Conservation (phyloP, 1,140 invertebrate species). For the Papilio machaon region DNA sequence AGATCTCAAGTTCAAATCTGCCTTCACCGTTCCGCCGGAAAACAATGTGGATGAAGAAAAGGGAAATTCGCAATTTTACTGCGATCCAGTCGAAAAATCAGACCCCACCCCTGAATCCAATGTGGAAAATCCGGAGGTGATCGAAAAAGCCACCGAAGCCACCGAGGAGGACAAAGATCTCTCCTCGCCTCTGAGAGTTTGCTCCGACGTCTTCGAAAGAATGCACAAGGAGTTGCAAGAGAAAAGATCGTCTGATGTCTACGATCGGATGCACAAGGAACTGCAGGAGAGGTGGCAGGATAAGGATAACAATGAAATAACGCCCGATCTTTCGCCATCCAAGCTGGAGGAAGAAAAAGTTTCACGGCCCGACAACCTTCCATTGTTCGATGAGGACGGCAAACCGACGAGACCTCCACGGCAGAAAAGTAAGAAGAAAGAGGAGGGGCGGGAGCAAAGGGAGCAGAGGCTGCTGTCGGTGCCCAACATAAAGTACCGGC, state of each 20-base stretch:
- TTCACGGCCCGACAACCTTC: constrained; percentile 84
- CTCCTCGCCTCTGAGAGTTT: constrained; percentile 58
- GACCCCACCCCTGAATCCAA: constrained; percentile 48
- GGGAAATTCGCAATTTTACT: constrained; percentile 78
- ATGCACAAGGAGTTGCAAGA: constrained; percentile 70
- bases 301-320: constrained; percentile 52
- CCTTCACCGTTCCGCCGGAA: constrained; percentile 80
- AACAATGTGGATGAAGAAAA: constrained; percentile 67
- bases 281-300: constrained; percentile 71
- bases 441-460: constrained; percentile 73
- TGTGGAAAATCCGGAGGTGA: constrained; percentile 54
- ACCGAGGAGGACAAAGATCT: constrained; percentile 52
- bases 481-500: constrained; percentile 88
- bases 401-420: constrained; percentile 84
- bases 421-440: constrained; percentile 82
- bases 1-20: constrained; percentile 89
- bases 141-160: constrained; percentile 50
- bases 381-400: constrained; percentile 84
- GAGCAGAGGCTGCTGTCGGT: constrained; percentile 88
- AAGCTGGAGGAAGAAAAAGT: constrained; percentile 67
- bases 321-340: constrained; percentile 59
- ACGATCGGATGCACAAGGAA: constrained; percentile 76
- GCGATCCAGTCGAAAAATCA: constrained; percentile 66
- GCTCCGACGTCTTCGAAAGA: constrained; percentile 67
- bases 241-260: constrained; percentile 62